Percentiles rank a stretch among this genome's conserved stretches.
These are phyloP conservation scores for Micromesistius poutassou DNA, from an alignment of 2,797 vertebrate genomes.

Conservation along the genomic window DNA sequence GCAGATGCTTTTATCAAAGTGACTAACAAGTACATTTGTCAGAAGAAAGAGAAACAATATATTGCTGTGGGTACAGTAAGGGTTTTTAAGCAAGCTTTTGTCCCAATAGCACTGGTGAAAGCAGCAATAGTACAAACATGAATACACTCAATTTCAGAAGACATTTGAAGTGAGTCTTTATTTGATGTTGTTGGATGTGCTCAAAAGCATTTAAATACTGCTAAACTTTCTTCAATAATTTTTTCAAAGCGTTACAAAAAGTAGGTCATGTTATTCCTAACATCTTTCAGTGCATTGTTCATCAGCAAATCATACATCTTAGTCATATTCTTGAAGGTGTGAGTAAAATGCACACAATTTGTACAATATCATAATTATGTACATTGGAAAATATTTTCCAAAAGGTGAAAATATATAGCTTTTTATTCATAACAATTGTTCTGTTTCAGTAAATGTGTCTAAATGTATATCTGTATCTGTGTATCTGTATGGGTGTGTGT, in stretches of 20 bases:
- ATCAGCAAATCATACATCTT: constrained; percentile 53
- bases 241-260: constrained; percentile 51
- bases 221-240: constrained; percentile 23
- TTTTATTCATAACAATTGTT: constrained; percentile 17
- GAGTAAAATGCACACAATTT: constrained; percentile 54
- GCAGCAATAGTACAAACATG: constrained; percentile 16
- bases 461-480: constrained; percentile 14
- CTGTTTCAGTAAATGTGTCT: constrained; percentile 13
- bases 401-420: constrained; percentile 32
- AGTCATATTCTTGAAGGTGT: constrained; percentile 47
- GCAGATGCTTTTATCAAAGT: too few species aligned
- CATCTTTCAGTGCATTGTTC: constrained; percentile 45
- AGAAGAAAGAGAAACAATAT: too few species aligned
- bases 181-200: constrained; percentile 63
- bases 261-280: constrained; percentile 39
- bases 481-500: too few species aligned
- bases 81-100: too few species aligned
- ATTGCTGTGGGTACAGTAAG: too few species aligned
- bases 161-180: constrained; percentile 53
- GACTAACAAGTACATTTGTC: too few species aligned
- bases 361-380: constrained; percentile 50
- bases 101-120: neutral
- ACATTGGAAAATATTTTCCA: constrained; percentile 43
- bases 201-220: constrained; percentile 56
- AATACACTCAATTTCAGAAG: constrained; percentile 15